A percentile compares a stretch with the other conserved stretches of the same genome.
Conservation (phyloP, 2,113 vertebrate species). For the Labeo catla region DNA sequence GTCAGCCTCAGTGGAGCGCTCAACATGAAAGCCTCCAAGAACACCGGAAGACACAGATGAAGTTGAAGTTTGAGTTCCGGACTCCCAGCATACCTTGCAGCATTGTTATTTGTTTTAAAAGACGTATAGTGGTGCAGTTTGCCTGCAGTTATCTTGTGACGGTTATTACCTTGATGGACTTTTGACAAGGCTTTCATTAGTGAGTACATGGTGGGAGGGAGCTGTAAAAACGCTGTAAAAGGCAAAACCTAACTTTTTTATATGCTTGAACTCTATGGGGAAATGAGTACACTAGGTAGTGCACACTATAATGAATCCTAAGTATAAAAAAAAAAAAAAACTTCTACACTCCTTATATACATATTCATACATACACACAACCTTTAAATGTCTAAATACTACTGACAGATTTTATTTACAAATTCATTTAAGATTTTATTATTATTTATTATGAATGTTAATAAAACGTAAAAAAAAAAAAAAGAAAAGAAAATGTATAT, state of each 20-base stretch:
- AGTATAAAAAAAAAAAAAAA: background rate
- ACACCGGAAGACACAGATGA: conserved; percentile 51
- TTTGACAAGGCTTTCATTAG: conserved; percentile 34
- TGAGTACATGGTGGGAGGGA: background rate
- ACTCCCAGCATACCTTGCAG: conserved; percentile 34
- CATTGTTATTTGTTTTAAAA: conserved; percentile 13
- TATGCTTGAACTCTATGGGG: background rate
- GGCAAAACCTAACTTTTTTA: background rate
- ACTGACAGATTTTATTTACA: too few relatives aligned
- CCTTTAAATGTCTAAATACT: too few relatives aligned
- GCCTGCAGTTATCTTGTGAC: conserved; percentile 25
- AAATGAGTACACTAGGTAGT: conserved; percentile 2
- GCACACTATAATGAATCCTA: background rate
- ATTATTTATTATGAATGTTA: too few relatives aligned
- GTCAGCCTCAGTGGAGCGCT: conserved; percentile 60
- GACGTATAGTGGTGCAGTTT: background rate
- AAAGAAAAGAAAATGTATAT: too few relatives aligned
- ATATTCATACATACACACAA: too few relatives aligned
- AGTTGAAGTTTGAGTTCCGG: background rate
- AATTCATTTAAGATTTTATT: too few relatives aligned
- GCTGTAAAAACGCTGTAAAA: background rate
- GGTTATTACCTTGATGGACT: conserved; percentile 13
- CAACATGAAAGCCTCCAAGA: conserved; percentile 63
- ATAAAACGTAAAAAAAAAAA: too few relatives aligned
- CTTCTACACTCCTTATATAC: too few relatives aligned